Evolutionary conservation across 2,113 vertebrate genomes (phyloP), one percentile per base, ranked within the genome.

Genomic region (Bufo bufo): DNA sequence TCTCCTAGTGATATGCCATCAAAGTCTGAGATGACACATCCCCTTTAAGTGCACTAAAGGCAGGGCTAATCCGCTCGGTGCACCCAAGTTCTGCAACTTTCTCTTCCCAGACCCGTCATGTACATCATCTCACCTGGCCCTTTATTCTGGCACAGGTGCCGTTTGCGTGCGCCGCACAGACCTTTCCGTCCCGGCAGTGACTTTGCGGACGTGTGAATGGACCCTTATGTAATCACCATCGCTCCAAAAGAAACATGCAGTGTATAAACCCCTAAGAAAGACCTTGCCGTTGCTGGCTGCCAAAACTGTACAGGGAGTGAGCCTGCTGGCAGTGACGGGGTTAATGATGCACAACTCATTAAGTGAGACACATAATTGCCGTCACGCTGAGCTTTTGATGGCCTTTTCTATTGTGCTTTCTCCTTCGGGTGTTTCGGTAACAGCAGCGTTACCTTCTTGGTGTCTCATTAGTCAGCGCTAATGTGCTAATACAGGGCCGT

Each of bases 281-380:
- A 23, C 8, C 58, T 58, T 11, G 33, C 45, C 9, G 61, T 19
- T 3, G 16, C 14, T 12, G 54, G 7, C 12, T 19, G 54, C 49
- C 77, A 78, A 6, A 14, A 54, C 11, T 56, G 77, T 23, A 49
- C 13, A 16, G 10, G 11, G 45, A 0, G 20, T 33, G 56, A 49
- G 52, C 63, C 65, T 81, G 50, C 63, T 80, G 75, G 61, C 77
- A 80, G 49, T 11, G 45, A 59, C 6, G 50, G 43, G 16, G 50
- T 72, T 81, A 87, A 81, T 71, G 85, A 81, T 86, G 77, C 47
- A 71, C 23, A 65, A 14, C 23, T 81, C 50, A 59, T 87, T 81
- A 72, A 52, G 58, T 78, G n/a, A 82, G 52, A 54, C 23, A 19
- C 52, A 50, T 63, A 87, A 71, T 87, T 80, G 77, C 47, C 54